Conservation (phyloP, 2,888 invertebrate genomes). For the Limulus polyphemus region DNA sequence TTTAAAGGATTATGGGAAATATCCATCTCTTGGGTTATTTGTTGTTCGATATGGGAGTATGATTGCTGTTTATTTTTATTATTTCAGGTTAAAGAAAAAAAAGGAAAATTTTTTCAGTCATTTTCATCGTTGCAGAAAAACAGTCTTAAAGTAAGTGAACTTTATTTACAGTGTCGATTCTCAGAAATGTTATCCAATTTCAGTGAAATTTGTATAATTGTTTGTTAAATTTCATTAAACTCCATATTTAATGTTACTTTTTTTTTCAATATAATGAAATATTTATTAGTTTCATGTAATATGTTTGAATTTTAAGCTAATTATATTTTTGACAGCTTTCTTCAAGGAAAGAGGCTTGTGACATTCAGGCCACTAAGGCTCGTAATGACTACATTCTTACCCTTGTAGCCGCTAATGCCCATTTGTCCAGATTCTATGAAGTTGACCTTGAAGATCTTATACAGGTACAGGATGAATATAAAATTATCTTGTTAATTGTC, state of each 20-base stretch:
- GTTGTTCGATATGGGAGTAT: too few relatives aligned
- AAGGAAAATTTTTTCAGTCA: conserved; percentile 90
- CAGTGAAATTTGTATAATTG: not conserved
- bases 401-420: conserved; percentile 84
- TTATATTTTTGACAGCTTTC: conserved; percentile 46
- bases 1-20: too few relatives aligned
- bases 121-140: conserved; percentile 91
- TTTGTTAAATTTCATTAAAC: not conserved
- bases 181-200: too few relatives aligned
- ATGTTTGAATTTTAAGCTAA: too few relatives aligned
- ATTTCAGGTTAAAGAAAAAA: conserved; percentile 50
- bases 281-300: too few relatives aligned
- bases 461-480: conserved; percentile 40
- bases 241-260: too few relatives aligned
- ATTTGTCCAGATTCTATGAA: conserved; percentile 77
- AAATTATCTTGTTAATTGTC: too few relatives aligned
- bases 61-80: not conserved
- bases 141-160: conserved; percentile 64
- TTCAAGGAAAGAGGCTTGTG: conserved; percentile 73
- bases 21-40: too few relatives aligned
- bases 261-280: too few relatives aligned
- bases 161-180: too few relatives aligned
- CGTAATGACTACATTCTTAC: conserved; percentile 87
- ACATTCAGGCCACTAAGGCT: conserved; percentile 86
- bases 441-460: conserved; percentile 80